A percentile compares a stretch with the other conserved stretches of the same genome.
Evolutionary conservation across 1,140 invertebrate genomes (phyloP).

Genomic region (Drosophila obscura): DNA sequence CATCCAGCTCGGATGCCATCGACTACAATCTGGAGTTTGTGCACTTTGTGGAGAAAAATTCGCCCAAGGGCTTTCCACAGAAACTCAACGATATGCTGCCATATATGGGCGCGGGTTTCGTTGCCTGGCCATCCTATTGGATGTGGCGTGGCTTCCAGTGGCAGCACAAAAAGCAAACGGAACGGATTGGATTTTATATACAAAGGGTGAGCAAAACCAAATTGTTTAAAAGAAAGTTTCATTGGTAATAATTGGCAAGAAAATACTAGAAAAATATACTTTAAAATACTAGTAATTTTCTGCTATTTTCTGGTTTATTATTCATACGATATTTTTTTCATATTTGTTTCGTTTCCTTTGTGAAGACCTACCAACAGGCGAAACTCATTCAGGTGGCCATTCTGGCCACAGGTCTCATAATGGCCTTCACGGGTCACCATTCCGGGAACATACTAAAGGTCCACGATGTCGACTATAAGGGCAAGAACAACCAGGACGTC

Average conservation of each 20-base stretch:
- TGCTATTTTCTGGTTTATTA: not conserved
- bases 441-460: constrained; percentile 8
- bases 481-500: too few species aligned
- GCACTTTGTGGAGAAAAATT: constrained; percentile 58
- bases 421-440: constrained; percentile 12
- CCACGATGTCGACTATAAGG: constrained; percentile 18
- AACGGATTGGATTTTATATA: constrained; percentile 57
- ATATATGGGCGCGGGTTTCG: constrained; percentile 52
- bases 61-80: constrained; percentile 49
- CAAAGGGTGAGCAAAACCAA: constrained; percentile 39
- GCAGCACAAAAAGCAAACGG: constrained; percentile 45
- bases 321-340: too few species aligned
- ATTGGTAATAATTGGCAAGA: too few species aligned
- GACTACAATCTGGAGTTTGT: constrained; percentile 52
- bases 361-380: constrained; percentile 67
- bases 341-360: not conserved
- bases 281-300: not conserved
- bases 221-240: too few species aligned
- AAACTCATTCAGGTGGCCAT: constrained; percentile 67
- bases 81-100: constrained; percentile 58
- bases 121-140: constrained; percentile 71
- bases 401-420: constrained; percentile 43
- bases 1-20: not conserved
- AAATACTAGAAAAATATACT: not conserved
- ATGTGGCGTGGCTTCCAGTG: constrained; percentile 62